Evolutionary conservation across 2,113 vertebrate species (phyloP).

Genomic region (Callorhinus ursinus): DNA sequence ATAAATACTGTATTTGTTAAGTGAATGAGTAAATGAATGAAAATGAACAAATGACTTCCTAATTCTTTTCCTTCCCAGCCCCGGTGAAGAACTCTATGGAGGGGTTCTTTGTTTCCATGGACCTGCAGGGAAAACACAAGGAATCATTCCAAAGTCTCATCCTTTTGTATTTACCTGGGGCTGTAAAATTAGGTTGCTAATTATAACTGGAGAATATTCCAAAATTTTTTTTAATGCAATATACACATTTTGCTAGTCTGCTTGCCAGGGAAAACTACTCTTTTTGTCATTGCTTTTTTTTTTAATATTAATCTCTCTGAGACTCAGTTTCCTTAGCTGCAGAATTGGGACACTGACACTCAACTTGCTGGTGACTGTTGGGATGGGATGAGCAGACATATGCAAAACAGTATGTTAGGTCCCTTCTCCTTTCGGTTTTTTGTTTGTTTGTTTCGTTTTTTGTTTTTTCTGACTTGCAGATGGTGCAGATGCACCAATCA

Average conservation of each 20-base stretch:
- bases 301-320: neutral
- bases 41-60: neutral
- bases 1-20: neutral
- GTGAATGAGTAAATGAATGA: neutral
- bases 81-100: neutral
- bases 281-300: neutral
- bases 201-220: neutral
- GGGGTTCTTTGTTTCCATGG: neutral
- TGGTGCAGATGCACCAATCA: neutral
- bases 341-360: neutral
- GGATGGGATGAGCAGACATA: neutral
- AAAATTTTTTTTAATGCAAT: neutral
- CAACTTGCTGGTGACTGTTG: neutral
- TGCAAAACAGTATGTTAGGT: neutral
- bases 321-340: constrained; percentile 32
- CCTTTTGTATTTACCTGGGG: neutral
- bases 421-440: neutral
- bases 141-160: neutral
- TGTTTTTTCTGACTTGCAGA: neutral
- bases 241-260: neutral
- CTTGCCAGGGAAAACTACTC: neutral
- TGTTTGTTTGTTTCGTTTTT: neutral
- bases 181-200: neutral
- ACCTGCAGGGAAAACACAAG: neutral
- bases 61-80: neutral